Evolutionary conservation across 2,888 invertebrate genomes (phyloP), one percentile per base, ranked within the genome.

Genomic region (Ryuthela nishihirai): DNA sequence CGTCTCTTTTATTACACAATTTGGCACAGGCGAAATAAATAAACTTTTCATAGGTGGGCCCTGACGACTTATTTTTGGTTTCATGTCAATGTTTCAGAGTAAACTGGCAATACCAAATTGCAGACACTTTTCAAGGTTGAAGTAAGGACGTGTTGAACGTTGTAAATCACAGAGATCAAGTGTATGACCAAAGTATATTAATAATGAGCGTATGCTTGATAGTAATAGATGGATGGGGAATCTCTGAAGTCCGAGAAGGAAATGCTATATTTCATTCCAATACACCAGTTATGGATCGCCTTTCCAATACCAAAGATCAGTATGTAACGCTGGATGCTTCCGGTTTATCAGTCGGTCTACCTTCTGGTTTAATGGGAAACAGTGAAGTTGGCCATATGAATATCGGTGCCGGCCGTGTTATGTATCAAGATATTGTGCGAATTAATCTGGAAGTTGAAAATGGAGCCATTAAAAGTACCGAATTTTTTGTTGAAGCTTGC

Each of bases 351-450:
- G 75, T 75, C 32, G 75, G 75, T 17, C 68, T 75, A 26, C 76
- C 74, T 3, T 72, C 70, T 47, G 75, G 76, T 12, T 68, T 76
- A 10, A 75, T 75, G 75, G 75, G 75, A 23, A 75, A 75, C 54
- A 74, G 74, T 10, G 75, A 75, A 69, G 76, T 76, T 17, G 75
- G 75, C 10, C 75, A 75, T 64, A 64, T 76, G 66, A 75, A 76
- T 64, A 76, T 76, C 47, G 75, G 75, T n/a, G 74, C 76, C 34
- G 75, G 75, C n/a, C 68, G 75, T 18, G 74, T 73, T 18, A 68
- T 76, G 49, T 75, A 73, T 60, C 76, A 77, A 64, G 75, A 75
- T 64, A 76, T 75, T 46, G 74, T 76, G 12, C 68, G 75, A 12
- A 76, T 77, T 55, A 74, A 76, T 62, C 63, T 72, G 58, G 67